These are phyloP conservation scores for Corydoras sp. DNA, from an alignment of 2,113 vertebrate species.

Conservation along the genomic window DNA sequence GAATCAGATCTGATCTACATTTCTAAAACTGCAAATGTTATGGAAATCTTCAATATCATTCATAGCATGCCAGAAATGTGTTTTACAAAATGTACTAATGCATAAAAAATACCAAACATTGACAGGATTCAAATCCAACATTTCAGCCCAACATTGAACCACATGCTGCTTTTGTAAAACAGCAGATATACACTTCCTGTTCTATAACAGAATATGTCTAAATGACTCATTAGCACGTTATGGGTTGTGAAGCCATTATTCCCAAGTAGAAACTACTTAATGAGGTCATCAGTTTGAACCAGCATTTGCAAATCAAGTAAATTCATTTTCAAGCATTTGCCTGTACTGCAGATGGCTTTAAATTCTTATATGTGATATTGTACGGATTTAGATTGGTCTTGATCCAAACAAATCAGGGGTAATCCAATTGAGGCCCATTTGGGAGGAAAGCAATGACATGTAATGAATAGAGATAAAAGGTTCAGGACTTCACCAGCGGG, in stretches of 20 bases:
- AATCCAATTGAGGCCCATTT: constrained; percentile 37
- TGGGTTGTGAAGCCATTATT: constrained; percentile 10
- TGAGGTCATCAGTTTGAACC: constrained; percentile 11
- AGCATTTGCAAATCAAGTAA: constrained; percentile 28
- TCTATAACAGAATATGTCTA: constrained; percentile 9
- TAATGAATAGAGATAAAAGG: constrained; percentile 34
- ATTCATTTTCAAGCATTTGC: constrained; percentile 36
- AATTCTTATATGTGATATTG: constrained; percentile 17
- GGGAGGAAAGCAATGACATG: constrained; percentile 24
- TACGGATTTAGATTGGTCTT: constrained; percentile 27
- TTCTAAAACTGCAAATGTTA: too few species aligned
- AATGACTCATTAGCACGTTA: constrained; percentile 27
- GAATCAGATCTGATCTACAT: too few species aligned
- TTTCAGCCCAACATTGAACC: too few species aligned
- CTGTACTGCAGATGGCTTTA: constrained; percentile 17
- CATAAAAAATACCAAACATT: too few species aligned
- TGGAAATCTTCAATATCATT: too few species aligned
- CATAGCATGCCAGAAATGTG: too few species aligned
- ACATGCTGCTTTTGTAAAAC: too few species aligned
- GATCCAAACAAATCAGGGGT: constrained; percentile 28
- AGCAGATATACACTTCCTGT: not conserved
- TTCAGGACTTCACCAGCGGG: constrained; percentile 6
- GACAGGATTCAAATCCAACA: too few species aligned
- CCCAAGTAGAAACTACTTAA: constrained; percentile 18
- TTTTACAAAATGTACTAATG: too few species aligned